phyloP scores from a whole-genome alignment of 2,113 vertebrate species.

The Aptenodytes patagonicus region DNA sequence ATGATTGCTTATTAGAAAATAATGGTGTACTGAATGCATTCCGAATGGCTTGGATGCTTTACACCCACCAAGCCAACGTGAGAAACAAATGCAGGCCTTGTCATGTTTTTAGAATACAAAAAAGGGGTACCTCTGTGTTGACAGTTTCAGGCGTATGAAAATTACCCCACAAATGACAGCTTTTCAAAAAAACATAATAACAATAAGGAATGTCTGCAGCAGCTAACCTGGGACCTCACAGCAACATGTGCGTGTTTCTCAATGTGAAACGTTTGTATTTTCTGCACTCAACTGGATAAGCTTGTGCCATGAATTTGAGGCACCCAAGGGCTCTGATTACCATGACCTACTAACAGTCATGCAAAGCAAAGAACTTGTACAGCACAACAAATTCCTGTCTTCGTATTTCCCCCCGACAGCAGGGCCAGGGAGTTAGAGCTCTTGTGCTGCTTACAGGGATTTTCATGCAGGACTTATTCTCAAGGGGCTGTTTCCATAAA shows the following conservation, averaged over 20 bases:
- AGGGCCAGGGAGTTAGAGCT: not conserved
- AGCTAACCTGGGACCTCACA: not conserved
- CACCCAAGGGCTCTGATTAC: not conserved
- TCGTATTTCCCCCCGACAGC: not conserved
- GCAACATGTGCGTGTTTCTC: not conserved
- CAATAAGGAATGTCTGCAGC: not conserved
- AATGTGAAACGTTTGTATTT: not conserved
- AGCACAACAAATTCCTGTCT: not conserved
- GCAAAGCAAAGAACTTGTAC: not conserved
- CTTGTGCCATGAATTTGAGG: not conserved
- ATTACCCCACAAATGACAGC: not conserved
- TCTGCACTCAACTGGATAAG: not conserved
- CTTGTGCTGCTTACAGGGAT: not conserved
- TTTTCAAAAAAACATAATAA: not conserved
- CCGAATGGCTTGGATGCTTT: not conserved
- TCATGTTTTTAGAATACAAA: not conserved
- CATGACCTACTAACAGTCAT: not conserved
- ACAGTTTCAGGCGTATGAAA: not conserved
- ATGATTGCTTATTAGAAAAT: not conserved
- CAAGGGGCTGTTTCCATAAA: not conserved
- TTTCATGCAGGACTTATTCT: not conserved
- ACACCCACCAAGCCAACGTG: not conserved
- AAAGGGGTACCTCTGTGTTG: not conserved
- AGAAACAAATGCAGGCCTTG: not conserved
- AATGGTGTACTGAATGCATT: not conserved